Conservation (phyloP, 2,797 vertebrate genomes). For the Betta splendens region DNA sequence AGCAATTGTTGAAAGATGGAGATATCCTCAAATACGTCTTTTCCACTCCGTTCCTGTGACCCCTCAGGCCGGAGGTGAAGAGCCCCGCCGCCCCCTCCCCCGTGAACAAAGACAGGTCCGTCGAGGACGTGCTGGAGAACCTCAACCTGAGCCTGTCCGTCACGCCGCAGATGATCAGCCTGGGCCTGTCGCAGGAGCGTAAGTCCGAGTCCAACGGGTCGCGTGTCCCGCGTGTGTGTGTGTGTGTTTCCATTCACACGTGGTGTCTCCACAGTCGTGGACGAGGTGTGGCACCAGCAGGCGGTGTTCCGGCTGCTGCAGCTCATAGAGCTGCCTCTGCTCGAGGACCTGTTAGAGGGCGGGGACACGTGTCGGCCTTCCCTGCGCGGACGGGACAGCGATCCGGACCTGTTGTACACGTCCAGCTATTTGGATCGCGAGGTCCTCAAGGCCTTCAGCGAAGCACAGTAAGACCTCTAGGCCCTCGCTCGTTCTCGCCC, state of each 20-base stretch:
- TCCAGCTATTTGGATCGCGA: slow-evolving; percentile 92
- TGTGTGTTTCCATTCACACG: neutral
- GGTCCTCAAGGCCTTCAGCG: slow-evolving; percentile 95
- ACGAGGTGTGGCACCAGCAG: slow-evolving; percentile 96
- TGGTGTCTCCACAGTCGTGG: slow-evolving; percentile 82
- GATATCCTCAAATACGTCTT: slow-evolving; percentile 29
- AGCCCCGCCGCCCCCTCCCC: slow-evolving; percentile 77
- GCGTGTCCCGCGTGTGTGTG: neutral
- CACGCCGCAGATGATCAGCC: slow-evolving; percentile 83
- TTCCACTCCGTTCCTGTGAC: slow-evolving; percentile 25
- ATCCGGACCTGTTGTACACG: slow-evolving; percentile 81
- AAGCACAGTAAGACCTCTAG: slow-evolving; percentile 88
- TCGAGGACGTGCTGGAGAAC: slow-evolving; percentile 91
- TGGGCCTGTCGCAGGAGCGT: slow-evolving; percentile 87
- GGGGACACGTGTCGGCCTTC: slow-evolving; percentile 67
- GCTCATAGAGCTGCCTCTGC: slow-evolving; percentile 92
- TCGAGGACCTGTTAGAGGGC: slow-evolving; percentile 89
- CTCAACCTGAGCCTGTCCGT: slow-evolving; percentile 86
- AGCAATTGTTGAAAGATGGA: slow-evolving; percentile 2
- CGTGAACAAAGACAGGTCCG: slow-evolving; percentile 81
- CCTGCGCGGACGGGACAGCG: slow-evolving; percentile 79
- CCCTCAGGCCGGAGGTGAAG: slow-evolving; percentile 80
- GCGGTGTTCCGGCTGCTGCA: slow-evolving; percentile 91
- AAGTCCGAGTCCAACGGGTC: slow-evolving; percentile 53
- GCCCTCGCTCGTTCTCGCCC: no score